These are phyloP conservation scores for Eulemur coronatus DNA, from an alignment of 2,797 vertebrate genomes.

Conservation along the genomic window DNA sequence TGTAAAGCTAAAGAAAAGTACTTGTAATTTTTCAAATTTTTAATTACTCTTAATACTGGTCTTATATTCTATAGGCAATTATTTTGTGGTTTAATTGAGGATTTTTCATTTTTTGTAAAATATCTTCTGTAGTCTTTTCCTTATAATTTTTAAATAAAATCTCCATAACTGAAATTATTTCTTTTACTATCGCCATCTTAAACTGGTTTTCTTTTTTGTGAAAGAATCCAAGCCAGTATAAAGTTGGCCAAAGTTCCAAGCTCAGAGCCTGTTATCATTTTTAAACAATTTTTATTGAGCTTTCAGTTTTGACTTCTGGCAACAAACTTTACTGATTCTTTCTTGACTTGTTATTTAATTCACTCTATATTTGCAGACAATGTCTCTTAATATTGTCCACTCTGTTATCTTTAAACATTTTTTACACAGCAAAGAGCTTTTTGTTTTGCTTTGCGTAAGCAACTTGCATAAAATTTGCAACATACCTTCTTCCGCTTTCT, in stretches of 20 bases:
- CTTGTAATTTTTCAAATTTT: slow-evolving; percentile 30
- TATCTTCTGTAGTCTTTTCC: neutral
- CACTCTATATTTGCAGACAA: neutral
- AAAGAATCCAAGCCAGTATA: neutral
- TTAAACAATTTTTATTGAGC: neutral
- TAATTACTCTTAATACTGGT: neutral
- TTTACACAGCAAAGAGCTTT: neutral
- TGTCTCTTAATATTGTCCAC: neutral
- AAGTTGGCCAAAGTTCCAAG: slow-evolving; percentile 17
- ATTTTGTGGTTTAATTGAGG: slow-evolving; percentile 32
- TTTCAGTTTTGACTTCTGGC: neutral
- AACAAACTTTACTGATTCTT: slow-evolving; percentile 8
- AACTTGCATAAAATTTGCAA: neutral
- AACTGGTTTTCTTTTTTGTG: neutral
- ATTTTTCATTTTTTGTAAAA: slow-evolving; percentile 28
- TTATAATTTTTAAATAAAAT: slow-evolving; percentile 15
- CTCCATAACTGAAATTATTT: neutral
- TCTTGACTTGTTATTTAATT: neutral
- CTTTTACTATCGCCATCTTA: neutral
- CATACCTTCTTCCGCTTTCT: neutral
- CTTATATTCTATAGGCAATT: neutral
- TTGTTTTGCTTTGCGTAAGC: neutral
- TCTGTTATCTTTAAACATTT: neutral
- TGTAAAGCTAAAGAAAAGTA: neutral
- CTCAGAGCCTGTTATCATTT: neutral